Evolutionary conservation across 2,888 invertebrate species (phyloP).

Genomic region (Lasioglossum leucozonium): DNA sequence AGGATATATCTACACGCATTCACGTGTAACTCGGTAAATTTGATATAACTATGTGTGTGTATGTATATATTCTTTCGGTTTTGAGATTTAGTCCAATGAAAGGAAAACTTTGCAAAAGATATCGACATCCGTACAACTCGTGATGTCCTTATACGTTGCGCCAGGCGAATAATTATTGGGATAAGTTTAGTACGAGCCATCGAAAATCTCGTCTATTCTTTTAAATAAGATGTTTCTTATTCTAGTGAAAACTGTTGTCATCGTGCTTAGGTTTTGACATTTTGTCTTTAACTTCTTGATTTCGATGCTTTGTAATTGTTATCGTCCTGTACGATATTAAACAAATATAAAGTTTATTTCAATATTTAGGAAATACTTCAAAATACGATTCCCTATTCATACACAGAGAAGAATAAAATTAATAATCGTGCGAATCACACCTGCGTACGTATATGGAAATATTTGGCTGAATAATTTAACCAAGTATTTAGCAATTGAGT

Average conservation of each 20-base stretch:
- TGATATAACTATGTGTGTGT: conserved; percentile 55
- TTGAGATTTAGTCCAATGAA: conserved; percentile 56
- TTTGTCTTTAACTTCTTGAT: conserved; percentile 8
- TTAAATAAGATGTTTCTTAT: conserved; percentile 15
- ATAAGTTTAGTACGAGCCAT: conserved; percentile 46
- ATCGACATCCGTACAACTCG: not conserved
- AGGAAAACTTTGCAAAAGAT: conserved; percentile 36
- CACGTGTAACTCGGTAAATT: conserved; percentile 52
- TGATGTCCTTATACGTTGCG: conserved; percentile 18
- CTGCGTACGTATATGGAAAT: conserved; percentile 1
- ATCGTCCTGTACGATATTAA: conserved; percentile 29
- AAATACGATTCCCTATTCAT: conserved; percentile 7
- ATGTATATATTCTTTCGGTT: conserved; percentile 57
- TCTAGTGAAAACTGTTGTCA: conserved; percentile 14
- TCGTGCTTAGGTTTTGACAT: conserved; percentile 23
- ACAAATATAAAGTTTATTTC: conserved; percentile 43
- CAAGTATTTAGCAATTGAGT: not conserved
- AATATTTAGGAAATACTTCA: conserved; percentile 19
- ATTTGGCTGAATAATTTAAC: conserved; percentile 35
- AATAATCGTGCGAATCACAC: conserved; percentile 8
- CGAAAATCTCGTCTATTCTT: conserved; percentile 26
- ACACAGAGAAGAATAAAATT: not conserved
- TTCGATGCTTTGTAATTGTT: conserved; percentile 20
- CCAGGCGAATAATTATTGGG: conserved; percentile 21
- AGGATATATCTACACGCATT: conserved; percentile 65